Percentiles rank a stretch among this genome's conserved stretches.
phyloP scores from a whole-genome alignment of 1,140 invertebrate genomes.

The Dendrolimus kikuchii region DNA sequence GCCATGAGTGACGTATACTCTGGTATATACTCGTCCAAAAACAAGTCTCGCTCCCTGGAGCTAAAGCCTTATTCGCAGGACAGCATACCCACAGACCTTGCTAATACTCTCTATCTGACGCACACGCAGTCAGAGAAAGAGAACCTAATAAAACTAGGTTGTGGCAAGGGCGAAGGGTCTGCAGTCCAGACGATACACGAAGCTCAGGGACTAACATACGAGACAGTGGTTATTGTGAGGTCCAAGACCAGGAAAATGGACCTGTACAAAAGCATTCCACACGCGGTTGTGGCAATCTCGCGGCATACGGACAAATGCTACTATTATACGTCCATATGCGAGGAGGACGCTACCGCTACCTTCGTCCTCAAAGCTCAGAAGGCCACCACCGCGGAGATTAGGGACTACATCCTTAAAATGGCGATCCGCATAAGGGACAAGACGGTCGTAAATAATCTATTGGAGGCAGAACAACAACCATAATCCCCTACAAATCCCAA shows the following conservation, averaged over 20 bases:
- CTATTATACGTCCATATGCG: conserved; percentile 7
- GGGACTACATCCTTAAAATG: too few relatives aligned
- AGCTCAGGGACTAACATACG: conserved; percentile 7
- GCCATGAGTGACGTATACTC: too few relatives aligned
- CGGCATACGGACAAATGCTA: conserved; percentile 9
- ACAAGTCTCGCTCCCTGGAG: too few relatives aligned
- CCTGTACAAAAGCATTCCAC: conserved; percentile 5
- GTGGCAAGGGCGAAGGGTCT: conserved; percentile 3
- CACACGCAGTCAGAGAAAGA: conserved; percentile 10
- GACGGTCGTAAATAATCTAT: too few relatives aligned
- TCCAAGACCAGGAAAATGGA: not conserved
- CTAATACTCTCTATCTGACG: conserved; percentile 7
- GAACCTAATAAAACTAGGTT: conserved; percentile 2
- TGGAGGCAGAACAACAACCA: too few relatives aligned
- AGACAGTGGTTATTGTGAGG: conserved; percentile 5
- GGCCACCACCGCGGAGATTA: not conserved
- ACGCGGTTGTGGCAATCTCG: conserved; percentile 12
- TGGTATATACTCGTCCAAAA: too few relatives aligned
- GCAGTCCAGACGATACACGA: conserved; percentile 11
- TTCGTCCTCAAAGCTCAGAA: conserved; percentile 6
- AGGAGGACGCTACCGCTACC: conserved; percentile 1
- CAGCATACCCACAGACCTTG: not conserved
- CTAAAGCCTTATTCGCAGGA: too few relatives aligned
- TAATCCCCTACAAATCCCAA: too few relatives aligned
- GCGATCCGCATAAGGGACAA: too few relatives aligned